Conservation (phyloP, 2,113 vertebrate genomes). For the Theristicus caerulescens region DNA sequence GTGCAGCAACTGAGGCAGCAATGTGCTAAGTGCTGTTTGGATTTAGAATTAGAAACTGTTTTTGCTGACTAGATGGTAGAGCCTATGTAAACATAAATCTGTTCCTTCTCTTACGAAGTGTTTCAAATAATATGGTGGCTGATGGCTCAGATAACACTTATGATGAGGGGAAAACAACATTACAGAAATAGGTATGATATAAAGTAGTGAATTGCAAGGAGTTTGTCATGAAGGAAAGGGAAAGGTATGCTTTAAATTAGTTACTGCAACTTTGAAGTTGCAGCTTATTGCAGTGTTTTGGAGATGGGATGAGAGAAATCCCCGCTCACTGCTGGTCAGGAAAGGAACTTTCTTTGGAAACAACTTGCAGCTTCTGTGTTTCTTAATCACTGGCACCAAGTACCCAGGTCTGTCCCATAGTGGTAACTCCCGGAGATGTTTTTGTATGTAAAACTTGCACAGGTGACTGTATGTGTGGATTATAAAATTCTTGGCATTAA, state of each 20-base stretch:
- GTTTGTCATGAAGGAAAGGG: background rate
- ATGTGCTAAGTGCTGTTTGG: background rate
- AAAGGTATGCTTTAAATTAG: background rate
- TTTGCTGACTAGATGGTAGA: background rate
- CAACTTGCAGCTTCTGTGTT: background rate
- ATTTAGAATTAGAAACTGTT: background rate
- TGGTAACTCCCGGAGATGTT: accelerated
- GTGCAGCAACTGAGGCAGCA: background rate
- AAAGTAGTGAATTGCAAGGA: background rate
- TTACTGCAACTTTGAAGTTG: background rate
- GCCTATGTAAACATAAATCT: background rate
- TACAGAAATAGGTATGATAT: background rate
- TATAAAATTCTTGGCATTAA: background rate
- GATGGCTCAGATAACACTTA: background rate
- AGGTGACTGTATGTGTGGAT: background rate
- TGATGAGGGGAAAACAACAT: background rate
- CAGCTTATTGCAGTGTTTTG: background rate
- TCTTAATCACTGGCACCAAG: background rate
- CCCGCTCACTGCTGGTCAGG: accelerated
- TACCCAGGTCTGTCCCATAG: background rate
- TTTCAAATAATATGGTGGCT: background rate
- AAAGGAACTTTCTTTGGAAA: background rate
- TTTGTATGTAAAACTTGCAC: background rate
- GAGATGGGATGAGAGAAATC: background rate
- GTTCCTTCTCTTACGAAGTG: background rate